A percentile compares a stretch with the other conserved stretches of the same genome.
These are phyloP conservation scores for Drosophila nasuta DNA, from an alignment of 1,140 invertebrate species.

Conservation along the genomic window DNA sequence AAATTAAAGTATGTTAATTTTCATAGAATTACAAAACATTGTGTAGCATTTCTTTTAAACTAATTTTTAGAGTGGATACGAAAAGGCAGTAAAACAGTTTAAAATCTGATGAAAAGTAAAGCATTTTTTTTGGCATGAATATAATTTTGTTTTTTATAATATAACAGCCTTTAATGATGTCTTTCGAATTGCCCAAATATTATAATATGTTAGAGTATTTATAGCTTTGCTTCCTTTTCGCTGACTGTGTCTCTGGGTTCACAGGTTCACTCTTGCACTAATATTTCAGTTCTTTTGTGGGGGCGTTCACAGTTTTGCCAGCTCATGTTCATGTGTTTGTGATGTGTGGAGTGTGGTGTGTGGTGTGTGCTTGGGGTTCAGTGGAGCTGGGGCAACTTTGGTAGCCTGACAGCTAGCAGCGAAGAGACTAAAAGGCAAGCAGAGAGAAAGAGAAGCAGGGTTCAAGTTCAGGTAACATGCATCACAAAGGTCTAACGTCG, in stretches of 20 bases:
- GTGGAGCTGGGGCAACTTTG: slow-evolving; percentile 1
- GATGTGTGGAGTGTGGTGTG: slow-evolving; percentile 7
- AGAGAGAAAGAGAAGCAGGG: slow-evolving; percentile 20
- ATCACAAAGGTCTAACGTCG: slow-evolving; percentile 26
- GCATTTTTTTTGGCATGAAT: too few species aligned
- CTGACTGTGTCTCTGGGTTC: not conserved
- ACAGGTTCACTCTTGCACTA: slow-evolving; percentile 4
- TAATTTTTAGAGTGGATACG: too few species aligned
- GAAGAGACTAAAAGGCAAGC: not conserved
- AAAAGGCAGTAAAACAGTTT: too few species aligned
- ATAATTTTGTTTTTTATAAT: too few species aligned
- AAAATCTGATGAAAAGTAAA: too few species aligned
- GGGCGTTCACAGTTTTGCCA: not conserved
- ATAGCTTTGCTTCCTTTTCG: not conserved
- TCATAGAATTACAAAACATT: too few species aligned
- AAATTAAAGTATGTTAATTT: too few species aligned
- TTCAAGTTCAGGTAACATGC: slow-evolving; percentile 39
- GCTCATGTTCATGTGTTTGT: slow-evolving; percentile 1
- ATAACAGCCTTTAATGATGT: too few species aligned
- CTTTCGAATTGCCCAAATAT: too few species aligned
- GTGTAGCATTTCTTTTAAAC: too few species aligned
- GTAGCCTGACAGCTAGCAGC: not conserved
- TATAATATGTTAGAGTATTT: not conserved
- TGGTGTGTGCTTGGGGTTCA: slow-evolving; percentile 9
- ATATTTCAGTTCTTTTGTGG: slow-evolving; percentile 29